Percentiles rank a stretch among this genome's conserved stretches.
These are phyloP conservation scores for Eretmocerus hayati DNA, from an alignment of 2,888 invertebrate species.

Conservation along the genomic window DNA sequence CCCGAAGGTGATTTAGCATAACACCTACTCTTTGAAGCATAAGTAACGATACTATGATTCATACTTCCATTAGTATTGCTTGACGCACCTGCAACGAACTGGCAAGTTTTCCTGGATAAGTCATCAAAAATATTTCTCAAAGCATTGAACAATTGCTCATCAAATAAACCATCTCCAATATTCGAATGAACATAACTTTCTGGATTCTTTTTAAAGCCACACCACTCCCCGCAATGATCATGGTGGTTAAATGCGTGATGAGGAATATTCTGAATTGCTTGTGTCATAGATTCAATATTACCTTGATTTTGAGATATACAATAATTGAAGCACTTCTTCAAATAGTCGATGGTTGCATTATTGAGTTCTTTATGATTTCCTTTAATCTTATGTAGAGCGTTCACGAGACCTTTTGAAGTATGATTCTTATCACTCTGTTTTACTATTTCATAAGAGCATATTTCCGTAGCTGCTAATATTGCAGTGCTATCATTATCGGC, in stretches of 20 bases:
- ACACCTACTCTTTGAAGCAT: slow-evolving; percentile 6
- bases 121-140: slow-evolving; percentile 21
- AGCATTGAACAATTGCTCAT: slow-evolving; percentile 16
- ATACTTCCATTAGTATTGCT: slow-evolving; percentile 15
- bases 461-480: slow-evolving; percentile 23
- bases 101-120: slow-evolving; percentile 6
- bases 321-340: slow-evolving; percentile 11
- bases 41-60: slow-evolving; percentile 5
- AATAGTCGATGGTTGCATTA: slow-evolving; percentile 20
- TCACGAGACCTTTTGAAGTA: slow-evolving; percentile 23
- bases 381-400: slow-evolving; percentile 22
- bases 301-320: slow-evolving; percentile 12
- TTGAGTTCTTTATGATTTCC: slow-evolving; percentile 18
- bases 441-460: slow-evolving; percentile 13
- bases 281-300: slow-evolving; percentile 9
- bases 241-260: slow-evolving; percentile 22
- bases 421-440: slow-evolving; percentile 26
- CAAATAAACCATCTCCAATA: slow-evolving; percentile 22
- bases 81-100: slow-evolving; percentile 5
- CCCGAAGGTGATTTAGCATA: slow-evolving; percentile 7
- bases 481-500: slow-evolving; percentile 29
- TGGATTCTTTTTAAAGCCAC: not conserved
- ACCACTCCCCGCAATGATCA: slow-evolving; percentile 26
- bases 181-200: not conserved
- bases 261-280: slow-evolving; percentile 21